Conservation (phyloP, 2,888 invertebrate species). For the Amphipoea lucens region DNA sequence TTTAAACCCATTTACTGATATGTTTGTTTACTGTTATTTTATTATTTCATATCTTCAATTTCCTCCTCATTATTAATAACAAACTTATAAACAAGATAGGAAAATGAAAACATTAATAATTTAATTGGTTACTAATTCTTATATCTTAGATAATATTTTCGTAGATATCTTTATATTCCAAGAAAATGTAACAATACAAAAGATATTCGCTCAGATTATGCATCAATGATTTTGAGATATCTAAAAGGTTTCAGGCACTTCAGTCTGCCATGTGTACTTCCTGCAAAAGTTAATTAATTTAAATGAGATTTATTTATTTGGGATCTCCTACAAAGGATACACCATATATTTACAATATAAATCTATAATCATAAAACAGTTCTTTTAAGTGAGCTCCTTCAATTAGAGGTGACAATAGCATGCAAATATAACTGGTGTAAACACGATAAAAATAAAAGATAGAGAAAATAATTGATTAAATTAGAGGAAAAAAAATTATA, state of each 20-base stretch:
- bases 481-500: not conserved
- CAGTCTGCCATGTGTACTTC: constrained; percentile 1
- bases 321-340: not conserved
- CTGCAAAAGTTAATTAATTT: not conserved
- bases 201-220: not conserved
- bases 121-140: not conserved
- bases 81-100: not conserved
- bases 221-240: not conserved
- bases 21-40: constrained; percentile 22
- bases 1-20: constrained; percentile 28
- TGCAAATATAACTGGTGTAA: not conserved
- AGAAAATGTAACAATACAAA: not conserved
- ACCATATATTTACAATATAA: not conserved
- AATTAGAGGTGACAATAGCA: too few species aligned
- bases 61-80: constrained; percentile 11
- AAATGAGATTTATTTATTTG: not conserved
- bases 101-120: constrained; percentile 15
- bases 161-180: not conserved
- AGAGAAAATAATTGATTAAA: not conserved
- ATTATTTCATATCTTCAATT: constrained; percentile 11
- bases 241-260: not conserved
- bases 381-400: not conserved
- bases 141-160: constrained; percentile 2
- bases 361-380: not conserved
- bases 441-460: not conserved